Conservation (phyloP, 2,888 invertebrate genomes). For the Caenorhabditis sp. region DNA sequence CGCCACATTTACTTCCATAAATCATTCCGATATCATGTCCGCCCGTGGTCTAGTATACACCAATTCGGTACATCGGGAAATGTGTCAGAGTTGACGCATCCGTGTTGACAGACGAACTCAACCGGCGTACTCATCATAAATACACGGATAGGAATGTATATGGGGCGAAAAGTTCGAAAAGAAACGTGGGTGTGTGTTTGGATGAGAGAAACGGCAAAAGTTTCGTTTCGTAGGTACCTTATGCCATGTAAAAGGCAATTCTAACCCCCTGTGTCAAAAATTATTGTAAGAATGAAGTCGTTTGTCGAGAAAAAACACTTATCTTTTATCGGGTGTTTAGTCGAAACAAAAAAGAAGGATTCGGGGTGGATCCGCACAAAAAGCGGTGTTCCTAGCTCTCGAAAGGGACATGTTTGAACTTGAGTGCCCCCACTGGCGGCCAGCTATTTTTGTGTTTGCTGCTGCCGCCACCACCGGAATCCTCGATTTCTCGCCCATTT, state of each 20-base stretch:
- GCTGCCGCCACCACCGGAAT: slow-evolving; percentile 42
- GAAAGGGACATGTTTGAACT: slow-evolving; percentile 55
- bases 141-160: slow-evolving; percentile 39
- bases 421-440: slow-evolving; percentile 46
- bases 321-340: neutral
- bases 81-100: slow-evolving; percentile 43
- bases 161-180: neutral
- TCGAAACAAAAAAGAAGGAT: neutral
- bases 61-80: slow-evolving; percentile 15
- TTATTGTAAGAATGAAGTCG: no score
- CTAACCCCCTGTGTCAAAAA: no score
- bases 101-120: slow-evolving; percentile 48
- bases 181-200: neutral
- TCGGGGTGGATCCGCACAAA: slow-evolving; percentile 17
- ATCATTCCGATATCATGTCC: slow-evolving; percentile 21
- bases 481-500: slow-evolving; percentile 50
- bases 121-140: slow-evolving; percentile 44
- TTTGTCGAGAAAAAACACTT: no score
- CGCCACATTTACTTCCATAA: slow-evolving; percentile 12
- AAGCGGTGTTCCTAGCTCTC: slow-evolving; percentile 37
- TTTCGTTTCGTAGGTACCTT: neutral
- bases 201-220: neutral
- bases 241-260: no score
- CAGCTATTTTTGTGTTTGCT: slow-evolving; percentile 57
- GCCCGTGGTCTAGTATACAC: slow-evolving; percentile 27